Base-by-base conservation (phyloP, 2,113 vertebrate genomes). In the Cyanoliseus patagonus region DNA sequence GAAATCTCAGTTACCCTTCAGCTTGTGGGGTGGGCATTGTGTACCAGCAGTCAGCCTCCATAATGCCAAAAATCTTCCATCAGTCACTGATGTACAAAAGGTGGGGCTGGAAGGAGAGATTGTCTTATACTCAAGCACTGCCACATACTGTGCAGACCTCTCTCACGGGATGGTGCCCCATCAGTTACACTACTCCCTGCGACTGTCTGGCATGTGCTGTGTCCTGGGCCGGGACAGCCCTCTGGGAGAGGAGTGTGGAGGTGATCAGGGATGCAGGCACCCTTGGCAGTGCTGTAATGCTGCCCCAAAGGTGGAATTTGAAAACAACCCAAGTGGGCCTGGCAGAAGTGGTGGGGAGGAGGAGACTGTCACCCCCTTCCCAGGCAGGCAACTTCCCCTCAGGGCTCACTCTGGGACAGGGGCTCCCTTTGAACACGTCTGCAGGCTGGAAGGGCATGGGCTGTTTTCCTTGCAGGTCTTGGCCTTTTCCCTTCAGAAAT, bases 351-450 rank as follows among this genome's bases (percentile, higher is more conserved):
- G 35, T 68, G 20, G 20, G 39, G 30, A 76, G 57, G 33, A 81
- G 17, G 24, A 62, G 33, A n/a, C 20, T 39, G 20, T 73, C 55
- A 10, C 10, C 16, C 5, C 46, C 49, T 77, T 76, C 41, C 25
- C 1, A 0, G 27, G 28, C 17, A 76, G 66, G 53, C 59, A 37
- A 9, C 2, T 2, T 80, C 35, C 8, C 25, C 3, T 23, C 0
- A 0, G 59, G 30, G 30, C 55, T 68, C 3, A 1, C 20, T 88
- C 9, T 64, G 44, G 63, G 24, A 55, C 6, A 0, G 2, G 18
- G 4, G 7, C 7, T 92, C 11, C 52, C 79, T 89, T 83, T 46
- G 80, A 16, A 15, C 4, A 5, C n/a, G 18, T 64, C 68, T 67
- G 27, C 27, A 27, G 35, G 6, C 64, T 90, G 42, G 67, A 83